Conservation (phyloP, 2,113 vertebrate genomes). For the Varanus salvator region DNA sequence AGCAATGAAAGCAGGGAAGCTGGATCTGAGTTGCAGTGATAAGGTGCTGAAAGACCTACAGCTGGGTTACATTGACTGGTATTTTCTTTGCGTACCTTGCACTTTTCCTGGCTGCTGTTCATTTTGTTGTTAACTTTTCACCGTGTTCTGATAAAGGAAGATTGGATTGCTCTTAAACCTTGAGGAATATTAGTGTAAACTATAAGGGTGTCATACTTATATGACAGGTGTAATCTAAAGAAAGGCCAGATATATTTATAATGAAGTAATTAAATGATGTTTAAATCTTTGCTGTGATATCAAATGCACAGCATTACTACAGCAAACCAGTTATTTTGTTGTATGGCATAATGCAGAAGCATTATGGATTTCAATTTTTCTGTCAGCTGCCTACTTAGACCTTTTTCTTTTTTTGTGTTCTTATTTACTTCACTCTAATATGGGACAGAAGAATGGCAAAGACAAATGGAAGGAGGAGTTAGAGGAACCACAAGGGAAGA, state of each 20-base stretch:
- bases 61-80: constrained; percentile 27
- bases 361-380: background rate
- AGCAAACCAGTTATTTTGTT: background rate
- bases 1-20: constrained; percentile 15
- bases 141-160: background rate
- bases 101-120: background rate
- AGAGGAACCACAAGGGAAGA: background rate
- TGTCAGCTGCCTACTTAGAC: background rate
- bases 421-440: background rate
- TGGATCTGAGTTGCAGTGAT: constrained; percentile 32
- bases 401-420: background rate
- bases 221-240: constrained; percentile 44
- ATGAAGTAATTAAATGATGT: constrained; percentile 38
- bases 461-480: background rate
- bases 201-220: constrained; percentile 26
- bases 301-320: background rate
- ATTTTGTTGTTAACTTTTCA: constrained; percentile 14
- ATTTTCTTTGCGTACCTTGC: background rate
- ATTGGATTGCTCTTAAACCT: constrained; percentile 39
- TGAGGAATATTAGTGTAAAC: constrained; percentile 31
- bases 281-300: background rate
- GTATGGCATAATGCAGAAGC: background rate
- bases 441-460: background rate
- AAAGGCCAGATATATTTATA: constrained; percentile 44
- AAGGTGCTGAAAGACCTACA: constrained; percentile 14